Evolutionary conservation across 2,888 invertebrate species (phyloP).

Genomic region (Ophioninae sp.): DNA sequence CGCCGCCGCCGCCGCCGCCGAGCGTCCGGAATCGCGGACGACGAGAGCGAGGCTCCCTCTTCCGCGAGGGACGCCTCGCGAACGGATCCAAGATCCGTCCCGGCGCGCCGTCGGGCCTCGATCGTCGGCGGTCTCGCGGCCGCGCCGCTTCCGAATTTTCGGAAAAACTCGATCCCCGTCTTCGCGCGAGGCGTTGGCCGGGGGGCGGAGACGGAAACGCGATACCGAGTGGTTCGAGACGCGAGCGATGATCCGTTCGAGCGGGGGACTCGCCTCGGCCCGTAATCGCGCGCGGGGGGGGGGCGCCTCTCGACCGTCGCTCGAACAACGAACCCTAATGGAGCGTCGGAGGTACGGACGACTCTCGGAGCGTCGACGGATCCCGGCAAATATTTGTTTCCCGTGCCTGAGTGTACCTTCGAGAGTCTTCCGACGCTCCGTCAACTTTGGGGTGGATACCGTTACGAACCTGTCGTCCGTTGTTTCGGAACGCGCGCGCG

Average conservation of each 20-base stretch:
- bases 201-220: conserved; percentile 52
- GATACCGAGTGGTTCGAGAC: conserved; percentile 40
- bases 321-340: conserved; percentile 61
- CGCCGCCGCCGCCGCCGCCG: neutral
- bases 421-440: conserved; percentile 57
- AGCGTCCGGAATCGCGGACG: no score
- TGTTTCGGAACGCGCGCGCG: no score
- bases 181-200: conserved; percentile 52
- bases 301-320: no score
- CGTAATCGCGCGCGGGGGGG: no score
- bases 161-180: conserved; percentile 20
- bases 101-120: neutral
- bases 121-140: neutral
- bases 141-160: neutral
- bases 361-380: conserved; percentile 47
- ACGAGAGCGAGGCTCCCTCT: no score
- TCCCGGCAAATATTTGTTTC: conserved; percentile 61
- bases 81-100: neutral
- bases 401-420: conserved; percentile 60
- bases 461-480: no score
- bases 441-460: conserved; percentile 42
- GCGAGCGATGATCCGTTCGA: conserved; percentile 14
- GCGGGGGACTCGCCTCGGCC: no score
- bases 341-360: conserved; percentile 57
- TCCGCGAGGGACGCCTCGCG: no score